Percentiles rank a stretch among this genome's conserved stretches.
phyloP scores from a whole-genome alignment of 2,888 invertebrate genomes.

The Ceratothoa steindachneri region DNA sequence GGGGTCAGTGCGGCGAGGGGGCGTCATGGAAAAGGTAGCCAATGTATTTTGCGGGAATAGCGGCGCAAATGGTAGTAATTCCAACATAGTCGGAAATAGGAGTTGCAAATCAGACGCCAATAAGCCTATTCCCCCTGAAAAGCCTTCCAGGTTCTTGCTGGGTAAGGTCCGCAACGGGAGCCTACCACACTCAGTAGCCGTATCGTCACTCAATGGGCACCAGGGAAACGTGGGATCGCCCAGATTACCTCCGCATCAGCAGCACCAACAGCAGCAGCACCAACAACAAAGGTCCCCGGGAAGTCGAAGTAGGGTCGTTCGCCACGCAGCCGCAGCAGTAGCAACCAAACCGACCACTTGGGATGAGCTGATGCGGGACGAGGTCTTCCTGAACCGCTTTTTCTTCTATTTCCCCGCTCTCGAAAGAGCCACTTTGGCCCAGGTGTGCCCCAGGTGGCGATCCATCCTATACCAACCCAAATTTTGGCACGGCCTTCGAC shows the following conservation, averaged over 20 bases:
- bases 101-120: constrained; percentile 31
- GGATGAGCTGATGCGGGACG: constrained; percentile 75
- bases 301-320: constrained; percentile 1
- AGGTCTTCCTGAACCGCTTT: constrained; percentile 76
- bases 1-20: constrained; percentile 54
- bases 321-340: neutral
- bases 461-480: constrained; percentile 81
- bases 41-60: constrained; percentile 76
- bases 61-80: constrained; percentile 50
- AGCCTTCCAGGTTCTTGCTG: constrained; percentile 46
- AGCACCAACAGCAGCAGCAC: constrained; percentile 52
- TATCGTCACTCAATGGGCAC: constrained; percentile 53
- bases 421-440: constrained; percentile 52
- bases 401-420: constrained; percentile 69
- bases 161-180: constrained; percentile 44
- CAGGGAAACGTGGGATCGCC: constrained; percentile 16
- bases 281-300: constrained; percentile 54
- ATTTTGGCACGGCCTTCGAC: constrained; percentile 80
- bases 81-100: constrained; percentile 9
- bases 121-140: constrained; percentile 47
- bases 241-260: constrained; percentile 9
- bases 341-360: constrained; percentile 55
- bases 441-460: constrained; percentile 80
- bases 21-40: constrained; percentile 82
- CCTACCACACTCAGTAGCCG: constrained; percentile 59